Conservation (phyloP, 1,140 invertebrate species). For the Bombus huntii region DNA sequence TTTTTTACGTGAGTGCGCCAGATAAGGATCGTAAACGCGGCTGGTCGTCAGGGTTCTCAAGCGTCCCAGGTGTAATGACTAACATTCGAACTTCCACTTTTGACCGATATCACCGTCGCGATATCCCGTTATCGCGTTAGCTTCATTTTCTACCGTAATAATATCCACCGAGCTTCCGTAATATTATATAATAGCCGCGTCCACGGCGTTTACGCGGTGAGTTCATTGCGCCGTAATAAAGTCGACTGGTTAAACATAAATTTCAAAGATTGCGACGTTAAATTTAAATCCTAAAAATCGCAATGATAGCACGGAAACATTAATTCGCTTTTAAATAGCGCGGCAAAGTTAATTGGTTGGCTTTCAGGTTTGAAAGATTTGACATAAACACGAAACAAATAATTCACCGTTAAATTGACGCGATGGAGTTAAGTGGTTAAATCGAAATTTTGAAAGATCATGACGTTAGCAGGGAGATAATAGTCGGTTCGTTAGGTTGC, state of each 20-base stretch:
- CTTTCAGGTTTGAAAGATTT: too few relatives aligned
- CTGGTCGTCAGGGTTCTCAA: not conserved
- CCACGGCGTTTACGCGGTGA: not conserved
- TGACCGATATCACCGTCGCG: slow-evolving; percentile 11
- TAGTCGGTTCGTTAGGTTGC: not conserved
- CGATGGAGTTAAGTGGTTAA: not conserved
- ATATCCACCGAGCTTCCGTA: not conserved
- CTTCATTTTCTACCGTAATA: not conserved
- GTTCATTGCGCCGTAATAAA: slow-evolving; percentile 6
- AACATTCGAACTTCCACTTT: slow-evolving; percentile 4
- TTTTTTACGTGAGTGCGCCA: not conserved
- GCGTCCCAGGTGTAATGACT: slow-evolving; percentile 41
- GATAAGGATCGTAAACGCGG: slow-evolving; percentile 42
- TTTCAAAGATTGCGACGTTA: not conserved
- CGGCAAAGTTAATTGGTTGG: too few relatives aligned
- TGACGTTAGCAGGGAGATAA: not conserved
- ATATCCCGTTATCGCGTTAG: slow-evolving; percentile 29
- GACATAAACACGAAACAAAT: not conserved
- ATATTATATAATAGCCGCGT: not conserved
- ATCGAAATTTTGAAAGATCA: not conserved
- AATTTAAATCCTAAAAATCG: not conserved
- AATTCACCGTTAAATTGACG: not conserved
- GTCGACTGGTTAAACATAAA: not conserved
- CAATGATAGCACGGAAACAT: too few relatives aligned
- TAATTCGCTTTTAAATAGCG: too few relatives aligned